Base-by-base conservation (phyloP, 2,888 invertebrate genomes). In the Lithosia quadra region DNA sequence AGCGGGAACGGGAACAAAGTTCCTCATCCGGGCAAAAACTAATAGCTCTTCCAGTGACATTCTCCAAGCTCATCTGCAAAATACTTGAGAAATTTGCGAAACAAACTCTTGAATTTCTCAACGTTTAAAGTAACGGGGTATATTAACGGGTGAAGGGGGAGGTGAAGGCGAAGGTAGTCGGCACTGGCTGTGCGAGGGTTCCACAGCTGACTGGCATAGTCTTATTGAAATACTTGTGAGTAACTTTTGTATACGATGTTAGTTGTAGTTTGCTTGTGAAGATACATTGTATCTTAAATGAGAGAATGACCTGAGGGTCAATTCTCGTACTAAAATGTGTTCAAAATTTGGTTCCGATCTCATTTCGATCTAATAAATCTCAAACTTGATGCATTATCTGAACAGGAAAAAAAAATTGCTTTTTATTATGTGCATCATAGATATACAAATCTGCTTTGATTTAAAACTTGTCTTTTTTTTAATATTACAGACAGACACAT, bases 81-180 rank as follows among this genome's bases (percentile, higher is more conserved):
- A 72, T 60, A 57, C 66, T 60, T 66, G 15, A 65, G 67, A 66
- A 72, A 72, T 76, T 57, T 63, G 68, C 68, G 70, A 59, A 71
- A 76, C 67, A 71, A 71, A 72, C 72, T 72, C 68, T 49, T 39
- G 64, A 63, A 66, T 74, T 74, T 71, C 67, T 60, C 65, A 56
- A 66, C 64, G 76, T 72, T 72, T 49, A 57, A 74, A 78, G 74
- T 72, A 67, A 58, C 74, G n/a, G 62, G 68, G 76, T 70, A 70
- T 72, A 72, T 70, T 67, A 70, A 56, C 72, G 65, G 56, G 18
- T 15, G 21, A 11, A 15, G 22, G 57, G 2, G 10, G 53, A 15
- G 55, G 22, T 33, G 34, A 5, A 43, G 22, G n/a, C 24, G 21
- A 9, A 34, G 55, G 49, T 59, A 59, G 65, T n/a, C 28, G 21